Base-by-base conservation (phyloP, 2,113 vertebrate genomes). In the Toxostoma redivivum region DNA sequence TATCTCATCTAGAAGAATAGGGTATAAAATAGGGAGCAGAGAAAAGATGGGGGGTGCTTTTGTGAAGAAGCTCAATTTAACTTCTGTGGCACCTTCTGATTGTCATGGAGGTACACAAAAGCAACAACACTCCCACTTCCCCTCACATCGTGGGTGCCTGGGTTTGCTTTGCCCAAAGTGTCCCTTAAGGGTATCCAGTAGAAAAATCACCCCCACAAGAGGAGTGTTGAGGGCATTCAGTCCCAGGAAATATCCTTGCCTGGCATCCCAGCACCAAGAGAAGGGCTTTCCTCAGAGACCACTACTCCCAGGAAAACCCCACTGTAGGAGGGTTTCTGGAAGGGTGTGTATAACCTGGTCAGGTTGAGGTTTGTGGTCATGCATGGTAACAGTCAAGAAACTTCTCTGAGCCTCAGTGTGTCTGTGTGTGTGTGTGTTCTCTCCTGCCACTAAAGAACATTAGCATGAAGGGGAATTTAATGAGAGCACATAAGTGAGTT, bases 121-220 rank as follows among this genome's bases (percentile, higher is more conserved):
- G 21, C 40, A 61, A 5, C 48, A 47, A 6, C 11, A 48, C 1
- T 3, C 6, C 9, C 5, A 2, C 7, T 25, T 58, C 35, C 19
- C 25, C 38, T 40, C 40, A 40, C 40, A 40, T 62, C 0, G 0
- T 12, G 7, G 18, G 5, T n/a, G 12, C 31, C 17, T 18, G 27
- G 30, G 5, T 48, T 76, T 42, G 5, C 40, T 82, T 69, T 58
- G 23, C 17, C 25, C 11, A 13, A 27, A 54, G 14, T 18, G 25
- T 47, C 13, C 30, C 31, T 81, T 25, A 40, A 47, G 15, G 30
- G 21, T 48, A 28, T 70, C 7, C 22, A 37, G 35, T 7, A 48
- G 42, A 69, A 69, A 90, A 83, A 70, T 31, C 25, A 15, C 7
- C 74, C 24, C 30, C 25, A 17, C 5, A 9, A 25, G n/a, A 54